Base-by-base conservation (phyloP, 2,888 invertebrate species). In the Mycalesis mineus region DNA sequence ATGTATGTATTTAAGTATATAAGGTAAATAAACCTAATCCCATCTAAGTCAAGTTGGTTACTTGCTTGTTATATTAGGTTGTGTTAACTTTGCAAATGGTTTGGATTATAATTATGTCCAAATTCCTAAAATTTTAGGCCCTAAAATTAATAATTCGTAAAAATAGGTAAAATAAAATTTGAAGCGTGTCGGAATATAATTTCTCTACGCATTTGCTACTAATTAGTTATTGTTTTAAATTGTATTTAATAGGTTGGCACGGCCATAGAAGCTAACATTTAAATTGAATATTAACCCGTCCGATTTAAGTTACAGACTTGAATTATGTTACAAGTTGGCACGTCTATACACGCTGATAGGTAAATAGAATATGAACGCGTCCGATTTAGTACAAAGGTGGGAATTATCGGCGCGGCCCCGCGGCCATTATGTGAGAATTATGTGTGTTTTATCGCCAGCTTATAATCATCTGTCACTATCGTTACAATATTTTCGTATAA, bases 391-490 rank as follows among this genome's bases (percentile, higher is more conserved):
- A 66, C 57, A 65, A 69, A 78, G 74, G 74, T 74, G 75, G 74
- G 78, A 78, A 84, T 84, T 80, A 79, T 74, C 74, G 74, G 62
- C 69, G 68, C 65, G 67, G 61, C 66, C 72, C 64, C 68, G 67
- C 68, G 74, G 75, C 85, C 78, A 85, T 88, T 86, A 85, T 73
- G 73, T 74, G 78, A 78, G 87, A 88, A 88, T 88, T 88, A 88
- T 89, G 88, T 89, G 80, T 88, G 88, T 89, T 89, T 89, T 88
- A 88, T 88, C 88, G 84, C 84, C 81, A 82, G 84, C 85, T 88
- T 88, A 88, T 88, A 88, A 88, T 89, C 88, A 88, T 88, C 87
- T 89, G 89, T 89, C 89, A 89, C 88, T 87, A 88, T 87, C 84
- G 82, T 86, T 85, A 88, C 83, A 81, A 84, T 88, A 87, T 88